These are phyloP conservation scores for Epinephelus malabaricus DNA, from an alignment of 2,797 vertebrate species.

Conservation along the genomic window DNA sequence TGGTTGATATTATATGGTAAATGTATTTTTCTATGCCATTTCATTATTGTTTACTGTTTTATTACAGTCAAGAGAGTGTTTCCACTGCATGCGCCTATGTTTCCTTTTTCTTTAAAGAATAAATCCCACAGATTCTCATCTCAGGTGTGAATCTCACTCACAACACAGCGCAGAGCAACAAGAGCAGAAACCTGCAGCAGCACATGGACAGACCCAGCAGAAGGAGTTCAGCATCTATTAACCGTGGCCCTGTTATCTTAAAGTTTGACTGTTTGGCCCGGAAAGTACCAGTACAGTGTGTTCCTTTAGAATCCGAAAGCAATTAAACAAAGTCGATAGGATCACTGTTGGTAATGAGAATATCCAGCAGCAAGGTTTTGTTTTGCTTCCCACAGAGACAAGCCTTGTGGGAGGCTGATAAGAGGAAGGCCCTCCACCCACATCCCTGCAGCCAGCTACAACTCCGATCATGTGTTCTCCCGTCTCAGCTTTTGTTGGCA, in stretches of 20 bases:
- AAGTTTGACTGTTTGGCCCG: background rate
- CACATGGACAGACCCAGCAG: background rate
- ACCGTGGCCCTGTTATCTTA: background rate
- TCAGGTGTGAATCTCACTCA: too few relatives aligned
- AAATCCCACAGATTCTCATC: too few relatives aligned
- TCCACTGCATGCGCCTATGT: too few relatives aligned
- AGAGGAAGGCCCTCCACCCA: slow-evolving; percentile 43
- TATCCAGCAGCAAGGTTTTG: slow-evolving; percentile 37
- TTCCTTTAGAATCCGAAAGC: slow-evolving; percentile 23
- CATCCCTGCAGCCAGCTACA: background rate
- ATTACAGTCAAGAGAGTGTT: too few relatives aligned
- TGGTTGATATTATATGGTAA: too few relatives aligned
- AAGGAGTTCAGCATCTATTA: background rate
- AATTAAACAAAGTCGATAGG: slow-evolving; percentile 23
- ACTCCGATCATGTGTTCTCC: slow-evolving; percentile 14
- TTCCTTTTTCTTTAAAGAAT: too few relatives aligned
- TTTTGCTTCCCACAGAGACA: slow-evolving; percentile 55
- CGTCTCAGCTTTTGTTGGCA: slow-evolving; percentile 7
- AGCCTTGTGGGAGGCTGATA: slow-evolving; percentile 51
- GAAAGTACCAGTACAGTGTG: slow-evolving; percentile 12
- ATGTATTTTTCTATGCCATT: too few relatives aligned
- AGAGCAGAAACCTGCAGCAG: too few relatives aligned
- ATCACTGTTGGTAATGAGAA: slow-evolving; percentile 39
- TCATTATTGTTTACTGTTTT: too few relatives aligned
- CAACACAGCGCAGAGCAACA: too few relatives aligned